Percentiles rank a stretch among this genome's conserved stretches.
These are phyloP conservation scores for Drosophila nasuta DNA, from an alignment of 1,140 invertebrate genomes.

Conservation along the genomic window DNA sequence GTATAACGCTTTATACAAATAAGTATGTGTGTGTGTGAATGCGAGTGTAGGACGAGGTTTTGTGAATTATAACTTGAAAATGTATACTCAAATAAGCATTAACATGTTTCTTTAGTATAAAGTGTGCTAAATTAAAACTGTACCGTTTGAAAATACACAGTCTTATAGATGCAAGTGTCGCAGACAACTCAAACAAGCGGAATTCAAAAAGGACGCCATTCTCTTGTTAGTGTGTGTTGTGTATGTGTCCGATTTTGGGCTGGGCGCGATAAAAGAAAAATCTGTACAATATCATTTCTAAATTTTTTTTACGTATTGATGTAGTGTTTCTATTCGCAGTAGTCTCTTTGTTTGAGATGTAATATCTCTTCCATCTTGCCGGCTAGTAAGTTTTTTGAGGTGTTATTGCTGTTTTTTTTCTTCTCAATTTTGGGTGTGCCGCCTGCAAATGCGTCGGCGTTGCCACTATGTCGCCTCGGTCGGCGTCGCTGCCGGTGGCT, in stretches of 20 bases:
- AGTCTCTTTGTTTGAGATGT: constrained; percentile 12
- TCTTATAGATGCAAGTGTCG: constrained; percentile 44
- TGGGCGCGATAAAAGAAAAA: constrained; percentile 23
- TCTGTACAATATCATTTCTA: constrained; percentile 6
- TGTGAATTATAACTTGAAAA: constrained; percentile 46
- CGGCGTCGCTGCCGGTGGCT: constrained; percentile 72
- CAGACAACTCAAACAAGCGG: constrained; percentile 44
- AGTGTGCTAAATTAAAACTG: constrained; percentile 14
- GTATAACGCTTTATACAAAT: constrained; percentile 76
- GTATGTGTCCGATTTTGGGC: constrained; percentile 36
- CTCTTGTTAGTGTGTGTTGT: constrained; percentile 34
- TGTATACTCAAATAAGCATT: constrained; percentile 15
- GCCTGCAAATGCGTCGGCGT: constrained; percentile 76
- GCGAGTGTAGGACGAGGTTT: constrained; percentile 52
- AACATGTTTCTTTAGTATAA: constrained; percentile 3
- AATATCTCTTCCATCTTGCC: constrained; percentile 3
- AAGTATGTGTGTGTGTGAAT: constrained; percentile 52
- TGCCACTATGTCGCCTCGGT: constrained; percentile 70
- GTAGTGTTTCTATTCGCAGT: background rate
- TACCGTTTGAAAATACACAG: constrained; percentile 20
- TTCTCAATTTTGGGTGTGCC: constrained; percentile 77
- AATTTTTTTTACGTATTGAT: background rate
- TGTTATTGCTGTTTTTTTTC: constrained; percentile 60
- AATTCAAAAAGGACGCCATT: constrained; percentile 76
- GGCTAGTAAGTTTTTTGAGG: constrained; percentile 16